phyloP scores from a whole-genome alignment of 2,888 invertebrate genomes.

The Chrysotoxum bicinctum region DNA sequence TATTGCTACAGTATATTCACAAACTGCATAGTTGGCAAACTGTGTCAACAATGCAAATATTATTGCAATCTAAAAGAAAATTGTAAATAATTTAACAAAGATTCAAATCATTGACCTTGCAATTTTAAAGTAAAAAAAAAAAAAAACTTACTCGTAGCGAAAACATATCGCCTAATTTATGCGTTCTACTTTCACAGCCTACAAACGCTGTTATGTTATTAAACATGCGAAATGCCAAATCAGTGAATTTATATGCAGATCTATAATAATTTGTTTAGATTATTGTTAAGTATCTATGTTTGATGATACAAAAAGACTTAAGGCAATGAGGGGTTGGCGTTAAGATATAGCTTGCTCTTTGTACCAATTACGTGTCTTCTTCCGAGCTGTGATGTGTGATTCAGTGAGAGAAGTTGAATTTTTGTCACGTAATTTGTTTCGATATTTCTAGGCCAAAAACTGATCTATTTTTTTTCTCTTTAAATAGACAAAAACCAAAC shows the following conservation, averaged over 20 bases:
- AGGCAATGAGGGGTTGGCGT: not conserved
- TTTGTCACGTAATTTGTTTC: conserved; percentile 10
- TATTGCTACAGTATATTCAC: conserved; percentile 5
- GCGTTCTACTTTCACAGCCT: conserved; percentile 6
- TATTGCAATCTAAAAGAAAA: conserved; percentile 37
- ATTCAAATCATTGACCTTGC: not conserved
- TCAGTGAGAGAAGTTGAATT: not conserved
- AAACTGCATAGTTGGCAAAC: not conserved
- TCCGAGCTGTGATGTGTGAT: not conserved
- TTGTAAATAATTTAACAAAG: not conserved
- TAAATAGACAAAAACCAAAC: not conserved
- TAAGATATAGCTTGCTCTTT: not conserved
- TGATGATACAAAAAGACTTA: not conserved
- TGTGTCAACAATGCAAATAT: conserved; percentile 10
- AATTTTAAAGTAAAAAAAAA: not conserved
- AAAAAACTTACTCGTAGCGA: conserved; percentile 42
- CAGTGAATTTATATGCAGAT: conserved; percentile 41
- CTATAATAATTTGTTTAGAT: not conserved
- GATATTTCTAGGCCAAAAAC: conserved; percentile 1
- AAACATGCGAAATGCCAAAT: conserved; percentile 22
- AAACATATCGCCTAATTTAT: conserved; percentile 38
- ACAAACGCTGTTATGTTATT: conserved; percentile 31
- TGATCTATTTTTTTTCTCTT: not conserved
- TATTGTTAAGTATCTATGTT: not conserved
- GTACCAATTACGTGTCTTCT: conserved; percentile 8